Conservation (phyloP, 2,113 vertebrate genomes). For the Spermophilus dauricus region DNA sequence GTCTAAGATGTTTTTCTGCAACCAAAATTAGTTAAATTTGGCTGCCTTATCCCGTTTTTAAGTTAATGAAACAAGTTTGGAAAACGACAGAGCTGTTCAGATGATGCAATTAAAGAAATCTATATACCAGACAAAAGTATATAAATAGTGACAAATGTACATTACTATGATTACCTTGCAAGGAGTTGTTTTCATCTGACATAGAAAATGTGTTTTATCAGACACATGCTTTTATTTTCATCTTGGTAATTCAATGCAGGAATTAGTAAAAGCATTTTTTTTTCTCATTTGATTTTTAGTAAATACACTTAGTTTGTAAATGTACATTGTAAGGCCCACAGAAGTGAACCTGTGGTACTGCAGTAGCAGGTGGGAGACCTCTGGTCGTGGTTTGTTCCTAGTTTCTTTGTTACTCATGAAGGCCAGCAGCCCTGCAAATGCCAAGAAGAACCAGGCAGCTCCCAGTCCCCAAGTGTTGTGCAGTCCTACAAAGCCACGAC, state of each 20-base stretch:
- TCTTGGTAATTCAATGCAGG: conserved; percentile 67
- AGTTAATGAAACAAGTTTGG: conserved; percentile 60
- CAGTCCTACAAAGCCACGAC: neutral
- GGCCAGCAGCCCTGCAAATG: neutral
- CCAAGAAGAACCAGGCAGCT: neutral
- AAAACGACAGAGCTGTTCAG: conserved; percentile 57
- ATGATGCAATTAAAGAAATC: conserved; percentile 11
- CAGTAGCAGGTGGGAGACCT: neutral
- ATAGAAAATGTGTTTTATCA: conserved; percentile 75
- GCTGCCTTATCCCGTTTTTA: conserved; percentile 75
- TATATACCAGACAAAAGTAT: conserved; percentile 46
- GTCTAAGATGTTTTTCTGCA: conserved; percentile 72
- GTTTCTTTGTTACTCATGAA: neutral
- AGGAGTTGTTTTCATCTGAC: conserved; percentile 75
- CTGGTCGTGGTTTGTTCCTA: neutral
- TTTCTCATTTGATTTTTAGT: conserved; percentile 42
- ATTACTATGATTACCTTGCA: conserved; percentile 53
- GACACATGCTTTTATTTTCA: conserved; percentile 78
- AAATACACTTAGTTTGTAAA: conserved; percentile 61
- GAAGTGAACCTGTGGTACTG: neutral
- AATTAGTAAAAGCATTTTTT: conserved; percentile 70
- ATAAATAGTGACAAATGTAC: conserved; percentile 43
- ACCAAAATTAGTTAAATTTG: conserved; percentile 70
- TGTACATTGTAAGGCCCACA: neutral
- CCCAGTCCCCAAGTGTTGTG: neutral